Evolutionary conservation across 2,113 vertebrate species (phyloP).

Genomic region (Parus major): DNA sequence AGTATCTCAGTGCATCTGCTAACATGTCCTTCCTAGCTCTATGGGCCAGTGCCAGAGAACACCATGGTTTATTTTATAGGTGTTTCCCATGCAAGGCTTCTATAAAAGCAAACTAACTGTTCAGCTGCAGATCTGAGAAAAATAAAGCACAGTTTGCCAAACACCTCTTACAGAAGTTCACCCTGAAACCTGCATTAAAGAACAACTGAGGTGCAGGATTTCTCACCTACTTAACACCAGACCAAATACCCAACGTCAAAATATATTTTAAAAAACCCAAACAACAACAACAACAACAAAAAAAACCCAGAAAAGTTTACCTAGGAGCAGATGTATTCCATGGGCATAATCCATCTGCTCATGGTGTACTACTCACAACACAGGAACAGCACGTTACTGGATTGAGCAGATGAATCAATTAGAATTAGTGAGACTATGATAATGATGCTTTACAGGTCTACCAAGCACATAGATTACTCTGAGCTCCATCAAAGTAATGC

Average conservation of each 20-base stretch:
- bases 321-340: not conserved
- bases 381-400: not conserved
- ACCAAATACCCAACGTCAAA: not conserved
- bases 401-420: not conserved
- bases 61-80: not conserved
- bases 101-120: not conserved
- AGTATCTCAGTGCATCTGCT: not conserved
- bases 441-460: not conserved
- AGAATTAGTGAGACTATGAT: not conserved
- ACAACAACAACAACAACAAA: not conserved
- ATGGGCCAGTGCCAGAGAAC: not conserved
- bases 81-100: not conserved
- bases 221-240: not conserved
- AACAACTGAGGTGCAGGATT: not conserved
- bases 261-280: not conserved
- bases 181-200: not conserved
- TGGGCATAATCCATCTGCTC: not conserved
- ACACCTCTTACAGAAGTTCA: not conserved
- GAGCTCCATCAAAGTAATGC: not conserved
- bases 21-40: not conserved
- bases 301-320: not conserved
- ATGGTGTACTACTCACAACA: not conserved
- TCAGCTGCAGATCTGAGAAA: not conserved
- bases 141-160: not conserved
- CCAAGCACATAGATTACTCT: not conserved